Evolutionary conservation across 2,797 vertebrate species (phyloP), one percentile per base, ranked within the genome.

Genomic region (Meda fulgida): DNA sequence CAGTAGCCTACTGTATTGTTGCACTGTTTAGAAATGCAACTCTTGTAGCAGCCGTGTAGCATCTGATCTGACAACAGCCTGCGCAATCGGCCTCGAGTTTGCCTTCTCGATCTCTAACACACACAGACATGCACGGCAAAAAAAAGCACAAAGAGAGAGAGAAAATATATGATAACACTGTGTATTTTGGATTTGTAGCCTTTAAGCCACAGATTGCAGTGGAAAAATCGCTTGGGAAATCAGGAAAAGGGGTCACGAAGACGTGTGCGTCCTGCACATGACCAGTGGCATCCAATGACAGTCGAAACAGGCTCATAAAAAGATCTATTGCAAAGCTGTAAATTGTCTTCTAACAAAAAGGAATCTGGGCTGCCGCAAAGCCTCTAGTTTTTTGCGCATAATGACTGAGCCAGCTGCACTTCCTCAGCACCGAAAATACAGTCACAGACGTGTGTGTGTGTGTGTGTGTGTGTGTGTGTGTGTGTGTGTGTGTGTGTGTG

Each of bases 261-360:
- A 97, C 96, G 93, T 96, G 97, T 96, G 94, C 96, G 95, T 97
- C 96, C 94, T 96, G 96, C 98, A 98, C 97, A 98, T 99, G 98
- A 99, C 97, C 97, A 97, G 95, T 95, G 95, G 93, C 96, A 97
- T 97, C 98, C 98, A 99, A 99, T 99, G 96, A 97, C 95, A 96
- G 96, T 94, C 96, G 94, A 96, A 96, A 95, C 94, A 96, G 95
- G 96, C 97, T 96, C 98, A 97, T 99, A 98, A 99, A 99, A 98
- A 97, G 95, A 94, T 98, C 97, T 96, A 97, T 97, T 97, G 96
- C 97, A 95, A 95, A 97, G 98, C 95, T 98, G 98, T 99, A 99
- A 99, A 99, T 99, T 98, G 96, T 98, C 96, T 97, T 96, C 97
- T 96, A 97, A 98, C 97, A 99, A 98, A 99, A 97, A 98, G 97